phyloP scores from a whole-genome alignment of 2,888 invertebrate species.

The Lepidochrysops patricia region DNA sequence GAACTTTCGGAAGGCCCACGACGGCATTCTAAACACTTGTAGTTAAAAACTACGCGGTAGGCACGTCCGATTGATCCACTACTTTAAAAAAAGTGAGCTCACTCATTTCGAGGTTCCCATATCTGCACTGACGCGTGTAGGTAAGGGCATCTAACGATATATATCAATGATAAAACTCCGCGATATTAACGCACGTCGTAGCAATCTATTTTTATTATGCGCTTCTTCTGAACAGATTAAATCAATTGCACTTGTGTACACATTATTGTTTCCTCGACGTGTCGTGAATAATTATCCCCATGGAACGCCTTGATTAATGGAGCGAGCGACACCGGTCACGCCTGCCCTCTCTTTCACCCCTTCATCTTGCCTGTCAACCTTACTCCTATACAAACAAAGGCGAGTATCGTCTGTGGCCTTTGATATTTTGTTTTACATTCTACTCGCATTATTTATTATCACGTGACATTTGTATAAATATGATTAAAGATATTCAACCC shows the following conservation, averaged over 20 bases:
- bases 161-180: neutral
- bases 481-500: slow-evolving; percentile 1
- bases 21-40: no score
- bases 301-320: slow-evolving; percentile 17
- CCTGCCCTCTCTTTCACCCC: neutral
- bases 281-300: slow-evolving; percentile 21
- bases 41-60: no score
- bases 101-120: no score
- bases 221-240: slow-evolving; percentile 7
- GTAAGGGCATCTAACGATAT: no score
- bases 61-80: no score
- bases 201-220: neutral
- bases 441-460: slow-evolving; percentile 10
- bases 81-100: no score
- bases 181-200: neutral
- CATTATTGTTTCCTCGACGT: slow-evolving; percentile 21
- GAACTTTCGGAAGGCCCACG: no score
- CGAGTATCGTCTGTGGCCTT: neutral
- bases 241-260: slow-evolving; percentile 13
- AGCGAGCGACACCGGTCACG: slow-evolving; percentile 11
- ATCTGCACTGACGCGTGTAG: no score
- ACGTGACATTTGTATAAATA: slow-evolving; percentile 11
- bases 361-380: neutral
- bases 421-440: slow-evolving; percentile 5
- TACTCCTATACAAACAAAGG: neutral